A percentile compares a stretch with the other conserved stretches of the same genome.
Evolutionary conservation across 1,140 invertebrate genomes (phyloP).

Genomic region (Camponotus pennsylvanicus): DNA sequence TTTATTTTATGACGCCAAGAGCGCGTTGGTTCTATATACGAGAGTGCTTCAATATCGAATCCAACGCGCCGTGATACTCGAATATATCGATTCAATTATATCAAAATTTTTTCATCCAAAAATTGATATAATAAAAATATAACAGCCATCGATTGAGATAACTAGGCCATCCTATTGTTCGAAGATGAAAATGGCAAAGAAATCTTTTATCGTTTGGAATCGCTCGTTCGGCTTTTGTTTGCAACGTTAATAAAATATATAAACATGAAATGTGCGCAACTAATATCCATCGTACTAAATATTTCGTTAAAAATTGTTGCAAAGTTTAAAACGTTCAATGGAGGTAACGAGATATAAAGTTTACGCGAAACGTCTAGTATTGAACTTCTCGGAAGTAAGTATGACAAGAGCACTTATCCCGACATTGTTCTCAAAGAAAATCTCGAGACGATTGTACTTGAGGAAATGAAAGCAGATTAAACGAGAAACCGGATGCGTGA

Average conservation of each 20-base stretch:
- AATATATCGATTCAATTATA: conserved; percentile 32
- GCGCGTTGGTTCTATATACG: background rate
- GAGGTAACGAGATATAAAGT: conserved; percentile 44
- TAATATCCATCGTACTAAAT: background rate
- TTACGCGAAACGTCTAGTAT: conserved; percentile 42
- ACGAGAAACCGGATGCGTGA: conserved; percentile 41
- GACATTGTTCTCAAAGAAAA: conserved; percentile 37
- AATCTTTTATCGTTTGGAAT: background rate
- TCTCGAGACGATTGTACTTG: conserved; percentile 24
- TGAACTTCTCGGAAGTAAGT: conserved; percentile 36
- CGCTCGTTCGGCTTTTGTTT: background rate
- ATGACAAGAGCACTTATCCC: conserved; percentile 25
- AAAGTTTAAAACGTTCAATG: background rate
- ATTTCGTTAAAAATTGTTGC: conserved; percentile 4
- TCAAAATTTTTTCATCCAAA: conserved; percentile 6
- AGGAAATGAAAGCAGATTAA: conserved; percentile 42
- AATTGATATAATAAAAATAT: conserved; percentile 38
- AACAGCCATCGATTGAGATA: conserved; percentile 61
- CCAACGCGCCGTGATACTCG: conserved; percentile 5
- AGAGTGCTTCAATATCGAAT: conserved; percentile 13
- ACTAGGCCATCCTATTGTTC: conserved; percentile 64
- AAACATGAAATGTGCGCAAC: background rate
- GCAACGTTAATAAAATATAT: background rate
- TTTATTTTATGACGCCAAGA: conserved; percentile 24
- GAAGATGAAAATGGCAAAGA: conserved; percentile 49